Base-by-base conservation (phyloP, 2,113 vertebrate species). In the Tachuris rubrigastra region DNA sequence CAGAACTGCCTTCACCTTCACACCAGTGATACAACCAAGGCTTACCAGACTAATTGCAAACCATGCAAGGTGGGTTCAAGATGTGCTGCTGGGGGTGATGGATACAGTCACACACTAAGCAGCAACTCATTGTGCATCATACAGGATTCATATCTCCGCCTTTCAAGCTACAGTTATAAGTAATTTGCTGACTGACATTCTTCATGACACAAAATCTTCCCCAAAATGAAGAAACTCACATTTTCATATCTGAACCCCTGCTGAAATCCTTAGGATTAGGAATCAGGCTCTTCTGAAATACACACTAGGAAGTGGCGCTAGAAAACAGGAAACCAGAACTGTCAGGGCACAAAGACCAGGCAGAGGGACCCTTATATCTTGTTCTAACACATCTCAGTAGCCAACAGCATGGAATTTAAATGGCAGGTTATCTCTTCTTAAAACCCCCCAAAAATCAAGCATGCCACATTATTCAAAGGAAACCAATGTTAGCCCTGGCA, bases 1-100 rank as follows among this genome's bases (percentile, higher is more conserved):
- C n/a, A 31, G 35, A 62, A 2, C 47, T 27, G 1, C 19, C 15
- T 39, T 39, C 50, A 24, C 21, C 35, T 42, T 25, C 21, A 18
- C 35, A 21, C 23, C 1, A 0, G 14, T 14, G 41, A 50, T n/a
- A 20, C 62, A 13, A 8, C 14, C 1, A 1, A 21, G 22, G 22
- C 28, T 78, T 10, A 73, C 28, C 66, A 62, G 28, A 9, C 5
- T 24, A 37, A 30, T 13, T 0, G 7, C 41, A 60, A 24, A 37
- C 37, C 5, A 3, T 3, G 13, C 15, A 7, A 44, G 55, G 23
- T 4, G 11, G 19, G 67, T 20, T 69, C 37, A 27, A 58, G 83
- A 41, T 15, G 19, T 28, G 66, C 47, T 78, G 31, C 41, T 31
- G 12, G 22, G 35, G 14, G 12, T 1, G 2, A 12, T 1, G 31